phyloP scores from a whole-genome alignment of 2,113 vertebrate genomes.

The Eurypyga helias region DNA sequence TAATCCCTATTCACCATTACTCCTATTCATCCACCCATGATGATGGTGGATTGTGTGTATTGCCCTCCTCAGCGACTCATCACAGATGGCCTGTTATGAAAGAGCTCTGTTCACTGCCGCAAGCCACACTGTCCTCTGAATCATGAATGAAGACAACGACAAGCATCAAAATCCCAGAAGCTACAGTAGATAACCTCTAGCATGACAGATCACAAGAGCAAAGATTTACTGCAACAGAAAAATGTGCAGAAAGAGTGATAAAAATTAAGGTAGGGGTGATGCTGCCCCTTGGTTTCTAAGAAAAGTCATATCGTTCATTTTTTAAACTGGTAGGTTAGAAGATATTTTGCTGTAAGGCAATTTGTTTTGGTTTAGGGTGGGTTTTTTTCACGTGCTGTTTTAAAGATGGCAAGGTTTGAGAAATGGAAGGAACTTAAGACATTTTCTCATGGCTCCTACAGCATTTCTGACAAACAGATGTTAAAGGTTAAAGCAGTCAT shows the following conservation, averaged over 20 bases:
- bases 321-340: not conserved
- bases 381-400: not conserved
- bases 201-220: not conserved
- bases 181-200: not conserved
- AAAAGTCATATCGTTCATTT: not conserved
- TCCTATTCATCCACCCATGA: not conserved
- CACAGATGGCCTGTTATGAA: not conserved
- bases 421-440: not conserved
- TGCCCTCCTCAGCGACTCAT: not conserved
- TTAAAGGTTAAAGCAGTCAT: not conserved
- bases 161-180: not conserved
- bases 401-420: not conserved
- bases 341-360: not conserved
- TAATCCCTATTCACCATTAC: not conserved
- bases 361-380: not conserved
- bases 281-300: not conserved
- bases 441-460: not conserved
- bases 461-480: not conserved
- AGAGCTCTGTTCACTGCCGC: not conserved
- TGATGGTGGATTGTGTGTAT: not conserved
- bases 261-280: not conserved
- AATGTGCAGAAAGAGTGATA: not conserved
- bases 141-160: not conserved
- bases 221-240: conserved; percentile 14
- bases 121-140: not conserved